Percentiles rank a stretch among this genome's conserved stretches.
Evolutionary conservation across 92 coral and sea anemone genomes (phyloP).

Genomic region (Paramuricea clavata): DNA sequence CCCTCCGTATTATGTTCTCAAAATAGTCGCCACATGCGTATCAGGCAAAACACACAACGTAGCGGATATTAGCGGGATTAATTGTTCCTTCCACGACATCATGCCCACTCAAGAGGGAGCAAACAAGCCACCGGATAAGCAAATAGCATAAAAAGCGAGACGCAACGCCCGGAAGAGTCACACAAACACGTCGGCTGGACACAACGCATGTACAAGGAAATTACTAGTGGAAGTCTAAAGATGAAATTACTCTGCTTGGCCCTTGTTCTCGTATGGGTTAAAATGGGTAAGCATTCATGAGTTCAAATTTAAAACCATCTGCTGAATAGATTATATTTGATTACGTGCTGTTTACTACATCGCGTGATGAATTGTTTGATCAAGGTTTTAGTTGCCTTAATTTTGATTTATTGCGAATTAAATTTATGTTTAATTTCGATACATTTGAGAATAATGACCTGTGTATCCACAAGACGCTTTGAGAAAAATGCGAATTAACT

Average conservation of each 20-base stretch:
- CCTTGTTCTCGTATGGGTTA: neutral
- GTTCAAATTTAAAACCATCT: neutral
- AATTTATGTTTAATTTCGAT: neutral
- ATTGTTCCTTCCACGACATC: conserved; percentile 28
- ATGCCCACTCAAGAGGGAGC: conserved; percentile 36
- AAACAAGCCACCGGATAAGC: conserved; percentile 36
- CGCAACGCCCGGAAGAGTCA: conserved; percentile 32
- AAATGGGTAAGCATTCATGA: neutral
- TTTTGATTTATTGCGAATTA: neutral
- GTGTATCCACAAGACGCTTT: neutral
- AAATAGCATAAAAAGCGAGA: conserved; percentile 24
- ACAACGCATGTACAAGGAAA: conserved; percentile 1
- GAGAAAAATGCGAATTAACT: neutral
- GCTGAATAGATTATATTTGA: neutral
- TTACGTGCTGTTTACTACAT: conserved; percentile 8
- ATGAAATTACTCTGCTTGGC: conserved; percentile 7
- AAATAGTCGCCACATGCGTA: conserved; percentile 20
- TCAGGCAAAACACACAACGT: conserved; percentile 6
- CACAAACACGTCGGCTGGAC: conserved; percentile 19
- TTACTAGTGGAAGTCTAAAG: neutral
- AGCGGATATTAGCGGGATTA: conserved; percentile 33
- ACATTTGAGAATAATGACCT: neutral
- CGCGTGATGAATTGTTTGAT: conserved; percentile 15
- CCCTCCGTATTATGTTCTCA: conserved; percentile 1
- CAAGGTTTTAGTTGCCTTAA: neutral